Percentiles rank a stretch among this genome's conserved stretches.
Conservation (phyloP, 2,797 vertebrate genomes). For the Molossus molossus region DNA sequence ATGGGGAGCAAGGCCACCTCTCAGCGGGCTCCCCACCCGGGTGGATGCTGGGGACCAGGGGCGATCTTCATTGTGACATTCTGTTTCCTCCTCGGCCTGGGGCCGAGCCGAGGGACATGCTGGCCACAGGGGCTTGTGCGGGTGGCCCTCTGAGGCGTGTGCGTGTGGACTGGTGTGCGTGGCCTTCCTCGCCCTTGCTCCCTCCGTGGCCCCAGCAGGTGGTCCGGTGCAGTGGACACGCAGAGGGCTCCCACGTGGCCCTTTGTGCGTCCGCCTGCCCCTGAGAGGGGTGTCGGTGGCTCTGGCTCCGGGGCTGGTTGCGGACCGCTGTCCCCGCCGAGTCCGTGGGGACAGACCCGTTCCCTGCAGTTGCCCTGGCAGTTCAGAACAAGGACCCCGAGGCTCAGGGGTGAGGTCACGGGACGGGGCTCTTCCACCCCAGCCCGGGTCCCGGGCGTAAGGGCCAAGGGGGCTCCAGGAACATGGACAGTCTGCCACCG, state of each 20-base stretch:
- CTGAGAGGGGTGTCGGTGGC: neutral
- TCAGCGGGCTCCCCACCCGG: neutral
- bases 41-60: accelerated
- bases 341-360: accelerated
- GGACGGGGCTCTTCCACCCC: neutral
- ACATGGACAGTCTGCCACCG: accelerated
- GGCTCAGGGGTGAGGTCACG: accelerated
- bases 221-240: neutral
- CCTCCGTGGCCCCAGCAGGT: neutral
- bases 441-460: neutral
- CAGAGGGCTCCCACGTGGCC: accelerated
- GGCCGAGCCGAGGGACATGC: neutral
- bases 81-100: neutral
- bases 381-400: accelerated
- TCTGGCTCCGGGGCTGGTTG: neutral
- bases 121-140: neutral
- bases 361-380: accelerated
- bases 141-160: neutral
- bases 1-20: neutral
- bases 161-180: accelerated
- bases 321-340: neutral
- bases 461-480: accelerated
- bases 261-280: accelerated
- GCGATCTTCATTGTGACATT: accelerated
- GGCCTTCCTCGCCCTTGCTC: neutral